These are phyloP conservation scores for Melanophora roralis DNA, from an alignment of 2,888 invertebrate species.

Conservation along the genomic window DNA sequence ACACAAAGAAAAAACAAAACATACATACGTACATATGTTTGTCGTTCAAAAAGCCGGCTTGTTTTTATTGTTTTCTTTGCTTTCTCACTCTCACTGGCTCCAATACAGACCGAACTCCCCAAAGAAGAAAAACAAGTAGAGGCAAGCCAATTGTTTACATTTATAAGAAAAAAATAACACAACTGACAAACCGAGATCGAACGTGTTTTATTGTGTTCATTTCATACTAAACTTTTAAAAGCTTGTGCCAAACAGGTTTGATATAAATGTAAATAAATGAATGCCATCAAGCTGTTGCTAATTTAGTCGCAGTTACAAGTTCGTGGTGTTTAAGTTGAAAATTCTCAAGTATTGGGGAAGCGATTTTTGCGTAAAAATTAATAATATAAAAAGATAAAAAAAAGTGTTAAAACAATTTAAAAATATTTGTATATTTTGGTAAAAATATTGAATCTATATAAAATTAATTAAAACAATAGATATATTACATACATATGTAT, in stretches of 20 bases:
- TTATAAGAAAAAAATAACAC: slow-evolving; percentile 30
- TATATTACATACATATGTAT: too few relatives aligned
- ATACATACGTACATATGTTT: slow-evolving; percentile 35
- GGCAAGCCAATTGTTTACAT: slow-evolving; percentile 29
- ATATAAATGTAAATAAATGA: slow-evolving; percentile 63
- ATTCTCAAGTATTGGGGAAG: too few relatives aligned
- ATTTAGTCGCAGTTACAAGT: slow-evolving; percentile 65
- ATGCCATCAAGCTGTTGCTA: slow-evolving; percentile 63
- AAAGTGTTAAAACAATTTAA: slow-evolving; percentile 13
- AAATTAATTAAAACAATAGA: too few relatives aligned
- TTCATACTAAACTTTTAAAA: slow-evolving; percentile 38
- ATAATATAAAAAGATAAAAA: background rate
- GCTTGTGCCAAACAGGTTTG: slow-evolving; percentile 40
- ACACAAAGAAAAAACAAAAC: background rate
- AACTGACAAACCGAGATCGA: slow-evolving; percentile 1
- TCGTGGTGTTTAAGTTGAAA: slow-evolving; percentile 60
- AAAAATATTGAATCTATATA: too few relatives aligned
- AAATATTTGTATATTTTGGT: too few relatives aligned
- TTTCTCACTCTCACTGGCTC: background rate
- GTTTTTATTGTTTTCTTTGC: background rate
- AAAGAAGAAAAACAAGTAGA: slow-evolving; percentile 21
- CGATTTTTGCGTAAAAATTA: slow-evolving; percentile 31
- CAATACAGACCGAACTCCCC: background rate
- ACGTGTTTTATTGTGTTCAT: slow-evolving; percentile 59
- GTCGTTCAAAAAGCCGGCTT: slow-evolving; percentile 40